Percentiles rank a stretch among this genome's conserved stretches.
Conservation (phyloP, 2,888 invertebrate genomes). For the Chymomyza caudatula region DNA sequence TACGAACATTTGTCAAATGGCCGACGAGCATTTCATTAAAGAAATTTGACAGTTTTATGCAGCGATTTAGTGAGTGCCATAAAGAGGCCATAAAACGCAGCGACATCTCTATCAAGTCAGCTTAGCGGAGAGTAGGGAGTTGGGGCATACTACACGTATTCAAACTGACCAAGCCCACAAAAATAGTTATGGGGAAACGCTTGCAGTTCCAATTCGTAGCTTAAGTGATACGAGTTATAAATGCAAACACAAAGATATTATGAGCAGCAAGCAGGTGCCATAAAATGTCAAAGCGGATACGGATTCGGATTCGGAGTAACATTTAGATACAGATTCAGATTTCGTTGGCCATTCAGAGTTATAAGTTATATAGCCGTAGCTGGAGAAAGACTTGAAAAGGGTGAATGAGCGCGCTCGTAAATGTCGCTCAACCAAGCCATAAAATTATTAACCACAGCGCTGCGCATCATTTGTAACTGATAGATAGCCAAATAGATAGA, state of each 20-base stretch:
- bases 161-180: neutral
- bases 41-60: constrained; percentile 54
- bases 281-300: constrained; percentile 22
- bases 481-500: neutral
- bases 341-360: neutral
- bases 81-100: constrained; percentile 28
- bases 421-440: constrained; percentile 10
- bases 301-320: neutral
- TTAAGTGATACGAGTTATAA: neutral
- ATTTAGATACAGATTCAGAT: neutral
- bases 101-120: constrained; percentile 24
- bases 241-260: constrained; percentile 7
- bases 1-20: constrained; percentile 39
- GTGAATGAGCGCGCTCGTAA: constrained; percentile 19
- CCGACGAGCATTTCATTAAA: constrained; percentile 23
- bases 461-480: neutral
- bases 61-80: constrained; percentile 19
- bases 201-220: neutral
- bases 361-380: too few relatives aligned
- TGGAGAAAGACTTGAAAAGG: neutral
- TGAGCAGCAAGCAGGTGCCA: constrained; percentile 36
- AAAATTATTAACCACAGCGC: constrained; percentile 1
- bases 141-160: too few relatives aligned
- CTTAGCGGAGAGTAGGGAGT: neutral
- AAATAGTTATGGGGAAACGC: neutral